Conservation (phyloP, 2,888 invertebrate species). For the Drosophila prolongata region DNA sequence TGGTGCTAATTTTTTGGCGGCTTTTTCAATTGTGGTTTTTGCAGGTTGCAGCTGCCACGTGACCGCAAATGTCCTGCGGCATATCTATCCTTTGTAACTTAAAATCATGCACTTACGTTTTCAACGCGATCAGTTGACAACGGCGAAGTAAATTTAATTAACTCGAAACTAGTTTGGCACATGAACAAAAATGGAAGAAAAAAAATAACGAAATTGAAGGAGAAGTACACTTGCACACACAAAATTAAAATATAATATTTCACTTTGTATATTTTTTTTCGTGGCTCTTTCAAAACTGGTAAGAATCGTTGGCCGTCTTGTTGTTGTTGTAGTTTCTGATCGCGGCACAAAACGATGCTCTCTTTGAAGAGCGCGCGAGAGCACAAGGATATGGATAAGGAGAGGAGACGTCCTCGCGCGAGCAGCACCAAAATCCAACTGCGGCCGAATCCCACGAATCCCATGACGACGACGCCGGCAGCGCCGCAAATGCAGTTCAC, state of each 20-base stretch:
- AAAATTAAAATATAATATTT: conserved; percentile 66
- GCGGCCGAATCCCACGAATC: conserved; percentile 49
- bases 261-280: conserved; percentile 45
- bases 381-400: not conserved
- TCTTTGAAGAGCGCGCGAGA: not conserved
- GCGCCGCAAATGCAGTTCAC: conserved; percentile 34
- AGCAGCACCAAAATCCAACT: conserved; percentile 70
- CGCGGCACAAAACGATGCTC: conserved; percentile 16
- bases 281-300: not conserved
- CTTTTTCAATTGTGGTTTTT: conserved; percentile 25
- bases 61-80: conserved; percentile 37
- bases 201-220: conserved; percentile 29
- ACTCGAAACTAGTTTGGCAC: conserved; percentile 73
- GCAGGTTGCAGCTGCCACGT: conserved; percentile 38
- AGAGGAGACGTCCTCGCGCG: conserved; percentile 66
- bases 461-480: conserved; percentile 31
- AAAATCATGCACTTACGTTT: conserved; percentile 23
- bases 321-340: conserved; percentile 13
- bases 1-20: conserved; percentile 26
- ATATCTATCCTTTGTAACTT: not conserved
- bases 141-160: conserved; percentile 64
- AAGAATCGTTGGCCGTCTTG: not conserved
- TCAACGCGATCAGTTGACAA: conserved; percentile 30
- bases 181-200: conserved; percentile 63
- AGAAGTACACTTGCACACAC: conserved; percentile 16